Base-by-base conservation (phyloP, 92 coral and sea anemone species). In the Parazoanthus swiftii region DNA sequence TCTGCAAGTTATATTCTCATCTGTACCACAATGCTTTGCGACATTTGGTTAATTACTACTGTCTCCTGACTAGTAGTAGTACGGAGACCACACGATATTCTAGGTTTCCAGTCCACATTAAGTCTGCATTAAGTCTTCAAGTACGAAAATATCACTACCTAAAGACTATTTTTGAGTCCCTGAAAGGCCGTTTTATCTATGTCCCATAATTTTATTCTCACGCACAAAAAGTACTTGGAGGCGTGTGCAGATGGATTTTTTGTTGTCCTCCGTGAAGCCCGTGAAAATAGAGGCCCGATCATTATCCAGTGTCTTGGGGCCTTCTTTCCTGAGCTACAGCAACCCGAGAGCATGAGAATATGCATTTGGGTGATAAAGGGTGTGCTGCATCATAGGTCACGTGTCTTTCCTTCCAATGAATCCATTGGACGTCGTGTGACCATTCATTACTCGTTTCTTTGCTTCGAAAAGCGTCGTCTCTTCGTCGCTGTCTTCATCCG, bases 381-480 rank as follows among this genome's bases (percentile, higher is more conserved):
- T 6, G 26, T 84, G 23, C 73, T 84, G 33, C 54, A 82, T 18
- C 23, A 56, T 26, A 72, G 80, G 70, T 89, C 93, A 88, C 86
- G 89, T 37, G 89, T 87, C 85, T 66, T 81, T 75, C 86, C 93
- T 74, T 87, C 93, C 92, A 81, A 86, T 87, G 54, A 86, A 76
- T 43, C 98, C 98, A 83, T 95, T 95, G 13, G 90, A 80, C 3
- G 91, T 90, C 58, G 77, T 81, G 48, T 89, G 86, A 66, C 98
- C 93, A 37, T 94, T 93, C 93, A 94, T 96, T 56, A 85, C 78
- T n/a, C 97, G 93, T 72, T 95, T 97, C 85, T 93, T 94, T 43
- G 92, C 98, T 91, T 97, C 99, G 86, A 95, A 97, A 11, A 97
- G 88, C 0, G 99, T 97, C 20, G 98, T 91, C 59, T 97, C 99